These are phyloP conservation scores for Octopus bimaculoides DNA, from an alignment of 1,140 invertebrate species.

Conservation along the genomic window DNA sequence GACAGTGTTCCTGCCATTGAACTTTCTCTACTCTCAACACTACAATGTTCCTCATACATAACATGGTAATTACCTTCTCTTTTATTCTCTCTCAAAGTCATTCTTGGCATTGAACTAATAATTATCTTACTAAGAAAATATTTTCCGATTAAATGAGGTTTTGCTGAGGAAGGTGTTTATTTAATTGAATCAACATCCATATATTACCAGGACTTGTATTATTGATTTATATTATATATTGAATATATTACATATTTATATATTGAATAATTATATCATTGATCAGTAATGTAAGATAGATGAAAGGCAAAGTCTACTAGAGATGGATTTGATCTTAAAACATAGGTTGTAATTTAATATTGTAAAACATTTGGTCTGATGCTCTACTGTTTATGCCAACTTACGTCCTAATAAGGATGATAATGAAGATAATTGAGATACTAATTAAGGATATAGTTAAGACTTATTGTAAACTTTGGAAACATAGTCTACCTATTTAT, in stretches of 20 bases:
- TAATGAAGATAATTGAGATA: too few species aligned
- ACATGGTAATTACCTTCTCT: conserved; percentile 36
- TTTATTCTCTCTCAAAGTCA: background rate
- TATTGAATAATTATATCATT: too few species aligned
- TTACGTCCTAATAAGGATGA: too few species aligned
- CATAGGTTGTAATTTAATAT: conserved; percentile 29
- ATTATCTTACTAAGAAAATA: conserved; percentile 7
- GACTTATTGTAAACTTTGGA: too few species aligned
- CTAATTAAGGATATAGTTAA: too few species aligned
- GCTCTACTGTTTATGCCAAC: background rate
- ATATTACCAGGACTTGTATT: too few species aligned
- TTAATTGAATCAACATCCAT: too few species aligned
- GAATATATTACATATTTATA: too few species aligned
- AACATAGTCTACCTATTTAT: too few species aligned
- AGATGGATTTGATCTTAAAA: background rate
- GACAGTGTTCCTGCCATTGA: conserved; percentile 50
- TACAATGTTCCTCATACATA: conserved; percentile 37
- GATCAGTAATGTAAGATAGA: too few species aligned
- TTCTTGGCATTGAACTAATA: conserved; percentile 15
- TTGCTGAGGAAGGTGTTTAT: background rate
- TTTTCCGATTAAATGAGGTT: conserved; percentile 6
- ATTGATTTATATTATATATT: too few species aligned
- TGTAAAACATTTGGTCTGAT: background rate
- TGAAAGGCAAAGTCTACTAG: too few species aligned
- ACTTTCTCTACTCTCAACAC: conserved; percentile 32